phyloP scores from a whole-genome alignment of 1,140 invertebrate species.

The Saccostrea cuccullata region DNA sequence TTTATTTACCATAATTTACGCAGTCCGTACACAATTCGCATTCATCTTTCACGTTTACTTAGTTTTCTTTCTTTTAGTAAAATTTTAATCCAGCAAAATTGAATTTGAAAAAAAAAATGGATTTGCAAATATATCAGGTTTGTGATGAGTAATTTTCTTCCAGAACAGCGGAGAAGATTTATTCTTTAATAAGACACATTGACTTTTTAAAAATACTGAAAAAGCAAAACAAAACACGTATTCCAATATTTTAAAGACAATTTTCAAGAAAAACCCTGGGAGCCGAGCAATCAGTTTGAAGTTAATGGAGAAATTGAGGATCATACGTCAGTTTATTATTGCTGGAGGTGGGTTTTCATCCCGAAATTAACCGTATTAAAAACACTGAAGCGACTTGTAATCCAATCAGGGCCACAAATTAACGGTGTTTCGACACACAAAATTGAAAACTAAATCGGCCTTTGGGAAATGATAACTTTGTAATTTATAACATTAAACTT shows the following conservation, averaged over 20 bases:
- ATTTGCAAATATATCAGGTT: too few relatives aligned
- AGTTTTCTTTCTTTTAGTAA: too few relatives aligned
- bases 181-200: too few relatives aligned
- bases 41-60: too few relatives aligned
- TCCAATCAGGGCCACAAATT: background rate
- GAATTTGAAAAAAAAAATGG: too few relatives aligned
- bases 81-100: too few relatives aligned
- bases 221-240: too few relatives aligned
- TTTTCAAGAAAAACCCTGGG: background rate
- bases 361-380: background rate
- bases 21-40: too few relatives aligned
- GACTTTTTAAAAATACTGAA: too few relatives aligned
- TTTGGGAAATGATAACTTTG: background rate
- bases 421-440: background rate
- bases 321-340: background rate
- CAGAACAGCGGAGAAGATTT: too few relatives aligned
- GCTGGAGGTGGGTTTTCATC: background rate
- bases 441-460: slow-evolving; percentile 9
- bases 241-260: background rate
- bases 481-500: background rate
- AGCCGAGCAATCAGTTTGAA: background rate
- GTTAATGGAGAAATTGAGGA: background rate
- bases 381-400: background rate
- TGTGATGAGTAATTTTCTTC: too few relatives aligned
- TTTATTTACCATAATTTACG: background rate